These are phyloP conservation scores for Isaurus tuberculatus DNA, from an alignment of 92 coral and sea anemone genomes.

Conservation along the genomic window DNA sequence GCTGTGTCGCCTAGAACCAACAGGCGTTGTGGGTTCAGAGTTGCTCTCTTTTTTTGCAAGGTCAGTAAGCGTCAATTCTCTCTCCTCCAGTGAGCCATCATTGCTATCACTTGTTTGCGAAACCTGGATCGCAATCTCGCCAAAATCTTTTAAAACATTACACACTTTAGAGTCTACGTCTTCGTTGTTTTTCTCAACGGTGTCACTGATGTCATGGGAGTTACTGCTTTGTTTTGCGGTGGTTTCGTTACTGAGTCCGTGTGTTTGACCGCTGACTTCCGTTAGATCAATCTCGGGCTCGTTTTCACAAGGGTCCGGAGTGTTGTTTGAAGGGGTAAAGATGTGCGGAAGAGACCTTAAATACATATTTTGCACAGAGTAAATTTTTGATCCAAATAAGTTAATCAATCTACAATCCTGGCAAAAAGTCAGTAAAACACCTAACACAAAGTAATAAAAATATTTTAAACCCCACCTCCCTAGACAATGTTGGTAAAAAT, in stretches of 20 bases:
- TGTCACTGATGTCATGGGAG: neutral
- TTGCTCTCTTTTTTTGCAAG: slow-evolving; percentile 14
- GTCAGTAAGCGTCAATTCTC: neutral
- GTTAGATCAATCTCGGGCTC: neutral
- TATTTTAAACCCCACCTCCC: too few relatives aligned
- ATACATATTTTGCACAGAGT: too few relatives aligned
- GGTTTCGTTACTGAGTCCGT: neutral
- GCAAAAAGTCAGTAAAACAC: too few relatives aligned
- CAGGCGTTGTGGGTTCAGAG: slow-evolving; percentile 32
- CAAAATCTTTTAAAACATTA: neutral
- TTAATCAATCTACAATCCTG: too few relatives aligned
- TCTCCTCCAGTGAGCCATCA: neutral
- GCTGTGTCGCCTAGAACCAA: slow-evolving; percentile 15
- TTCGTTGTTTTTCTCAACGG: neutral
- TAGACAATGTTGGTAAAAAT: too few relatives aligned
- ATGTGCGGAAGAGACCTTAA: slow-evolving; percentile 30
- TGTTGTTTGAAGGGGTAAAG: neutral
- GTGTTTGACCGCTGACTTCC: slow-evolving; percentile 20
- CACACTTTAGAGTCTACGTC: slow-evolving; percentile 15
- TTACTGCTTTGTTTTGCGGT: neutral
- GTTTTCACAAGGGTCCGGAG: neutral
- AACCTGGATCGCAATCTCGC: slow-evolving; percentile 29
- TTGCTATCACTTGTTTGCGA: neutral
- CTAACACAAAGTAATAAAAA: too few relatives aligned
- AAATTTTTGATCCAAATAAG: too few relatives aligned